Base-by-base conservation (phyloP, 2,113 vertebrate genomes). In the Riparia riparia region DNA sequence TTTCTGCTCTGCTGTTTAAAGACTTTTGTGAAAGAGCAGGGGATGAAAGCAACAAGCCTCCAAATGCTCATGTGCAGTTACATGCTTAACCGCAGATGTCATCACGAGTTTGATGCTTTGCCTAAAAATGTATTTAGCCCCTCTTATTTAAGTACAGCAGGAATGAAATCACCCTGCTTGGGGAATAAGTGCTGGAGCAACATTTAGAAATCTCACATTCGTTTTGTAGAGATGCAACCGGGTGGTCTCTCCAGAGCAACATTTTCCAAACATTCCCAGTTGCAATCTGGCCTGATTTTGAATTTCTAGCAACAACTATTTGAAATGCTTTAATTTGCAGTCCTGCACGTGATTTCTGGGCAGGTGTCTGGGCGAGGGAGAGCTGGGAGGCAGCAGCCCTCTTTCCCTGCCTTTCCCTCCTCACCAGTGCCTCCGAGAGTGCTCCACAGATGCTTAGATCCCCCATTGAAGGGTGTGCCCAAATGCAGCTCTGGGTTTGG, bases 161-260 rank as follows among this genome's bases (percentile, higher is more conserved):
- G 54, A 94, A 93, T 93, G 85, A 93, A 96, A 94, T 93, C 95
- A 95, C 72, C 21, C 28, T 0, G 0, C 82, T 66, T 47, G 44
- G 93, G 96, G 90, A 96, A 49, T 96, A 90, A 88, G 34, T 18
- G 56, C 69, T 81, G 92, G 85, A 96, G 87, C 79, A 93, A 37
- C 2, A 14, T 29, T 83, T 60, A 17, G 31, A 74, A 89, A 83
- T 73, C 28, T 57, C 14, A 4, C 71, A 66, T 90, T 93, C 7
- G 2, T 63, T 85, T 73, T 73, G 84, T 51, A 69, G 93, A 82
- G 63, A 65, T 86, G 56, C 39, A 86, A 39, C 78, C 58, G 93
- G 90, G 87, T 95, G 95, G 91, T 95, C 93, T 95, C 68, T 90
- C 20, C 29, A 45, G 85, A 86, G 49, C 70, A 95, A 57, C 32